phyloP scores from a whole-genome alignment of 2,888 invertebrate genomes.

The Acleris literana region DNA sequence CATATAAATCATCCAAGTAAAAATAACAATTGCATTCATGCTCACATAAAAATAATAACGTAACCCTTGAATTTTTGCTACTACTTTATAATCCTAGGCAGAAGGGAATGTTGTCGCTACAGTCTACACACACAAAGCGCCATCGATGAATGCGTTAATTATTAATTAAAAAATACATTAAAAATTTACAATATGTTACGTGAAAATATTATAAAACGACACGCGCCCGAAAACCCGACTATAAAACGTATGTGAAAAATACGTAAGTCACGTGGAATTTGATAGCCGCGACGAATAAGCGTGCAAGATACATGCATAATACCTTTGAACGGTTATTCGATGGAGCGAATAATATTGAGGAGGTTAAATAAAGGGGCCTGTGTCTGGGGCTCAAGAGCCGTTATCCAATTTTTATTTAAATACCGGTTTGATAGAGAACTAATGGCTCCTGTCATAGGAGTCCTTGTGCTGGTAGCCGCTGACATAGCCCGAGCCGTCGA shows the following conservation, averaged over 20 bases:
- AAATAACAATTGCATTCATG: slow-evolving; percentile 30
- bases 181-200: slow-evolving; percentile 30
- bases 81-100: slow-evolving; percentile 29
- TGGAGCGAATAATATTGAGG: too few relatives aligned
- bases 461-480: slow-evolving; percentile 93
- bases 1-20: slow-evolving; percentile 37
- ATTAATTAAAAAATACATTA: slow-evolving; percentile 18
- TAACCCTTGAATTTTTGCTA: slow-evolving; percentile 19
- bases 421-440: slow-evolving; percentile 40
- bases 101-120: slow-evolving; percentile 56
- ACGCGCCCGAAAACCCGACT: neutral
- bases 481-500: slow-evolving; percentile 91
- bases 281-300: neutral
- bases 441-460: slow-evolving; percentile 86
- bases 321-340: too few relatives aligned
- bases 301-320: too few relatives aligned
- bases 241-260: neutral
- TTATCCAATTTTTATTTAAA: slow-evolving; percentile 32
- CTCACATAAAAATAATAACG: slow-evolving; percentile 31
- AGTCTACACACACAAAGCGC: slow-evolving; percentile 42
- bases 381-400: slow-evolving; percentile 8
- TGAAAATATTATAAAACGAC: slow-evolving; percentile 16
- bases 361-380: too few relatives aligned
- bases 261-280: neutral
- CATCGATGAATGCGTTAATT: slow-evolving; percentile 37